Percentiles rank a stretch among this genome's conserved stretches.
Conservation (phyloP, 2,113 vertebrate genomes). For the Channa argus region DNA sequence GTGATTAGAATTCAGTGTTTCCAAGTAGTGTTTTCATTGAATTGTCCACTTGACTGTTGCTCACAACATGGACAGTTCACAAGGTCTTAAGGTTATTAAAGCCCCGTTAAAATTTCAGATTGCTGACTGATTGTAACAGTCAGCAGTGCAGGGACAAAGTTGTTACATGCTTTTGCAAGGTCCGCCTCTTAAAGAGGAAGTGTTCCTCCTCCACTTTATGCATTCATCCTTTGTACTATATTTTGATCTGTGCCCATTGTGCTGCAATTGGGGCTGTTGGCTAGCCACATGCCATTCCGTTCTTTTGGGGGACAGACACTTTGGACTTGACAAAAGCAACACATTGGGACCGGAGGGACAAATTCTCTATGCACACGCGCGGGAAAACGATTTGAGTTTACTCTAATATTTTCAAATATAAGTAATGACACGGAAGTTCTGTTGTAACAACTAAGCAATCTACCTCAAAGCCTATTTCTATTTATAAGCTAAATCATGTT, state of each 20-base stretch:
- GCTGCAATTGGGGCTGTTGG: neutral
- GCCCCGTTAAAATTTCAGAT: neutral
- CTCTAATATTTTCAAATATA: too few relatives aligned
- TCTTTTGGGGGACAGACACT: conserved; percentile 22
- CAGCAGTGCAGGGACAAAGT: conserved; percentile 19
- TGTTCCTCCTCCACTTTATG: neutral
- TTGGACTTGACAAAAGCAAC: conserved; percentile 12
- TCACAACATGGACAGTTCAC: neutral
- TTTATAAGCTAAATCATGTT: neutral
- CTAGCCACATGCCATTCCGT: conserved; percentile 8
- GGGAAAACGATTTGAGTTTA: too few relatives aligned
- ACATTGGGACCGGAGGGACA: neutral
- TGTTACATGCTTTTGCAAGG: conserved; percentile 29
- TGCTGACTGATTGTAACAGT: conserved; percentile 25
- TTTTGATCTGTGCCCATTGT: neutral
- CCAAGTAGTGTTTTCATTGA: too few relatives aligned
- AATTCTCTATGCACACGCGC: too few relatives aligned
- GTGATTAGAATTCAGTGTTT: too few relatives aligned
- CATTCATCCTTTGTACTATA: neutral
- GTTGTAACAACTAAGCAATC: neutral
- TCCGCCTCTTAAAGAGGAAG: conserved; percentile 48
- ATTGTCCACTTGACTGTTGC: too few relatives aligned
- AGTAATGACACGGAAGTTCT: neutral
- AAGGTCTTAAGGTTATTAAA: neutral
- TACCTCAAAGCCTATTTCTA: neutral